Percentiles rank a stretch among this genome's conserved stretches.
Evolutionary conservation across 1,140 invertebrate genomes (phyloP).

Genomic region (Diachasmimorpha longicaudata): DNA sequence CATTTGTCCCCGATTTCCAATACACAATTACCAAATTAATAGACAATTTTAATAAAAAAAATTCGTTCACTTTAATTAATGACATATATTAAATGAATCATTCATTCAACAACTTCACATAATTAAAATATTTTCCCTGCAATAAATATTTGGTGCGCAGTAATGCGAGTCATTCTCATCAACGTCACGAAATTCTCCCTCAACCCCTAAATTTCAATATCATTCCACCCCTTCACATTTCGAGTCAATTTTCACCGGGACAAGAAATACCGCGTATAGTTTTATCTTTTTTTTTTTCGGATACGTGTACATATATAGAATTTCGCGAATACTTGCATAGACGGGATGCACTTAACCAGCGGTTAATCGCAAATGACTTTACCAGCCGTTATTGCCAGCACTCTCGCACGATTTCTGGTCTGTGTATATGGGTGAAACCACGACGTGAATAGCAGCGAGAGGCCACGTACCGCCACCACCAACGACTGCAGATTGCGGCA

Average conservation of each 20-base stretch:
- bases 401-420: not conserved
- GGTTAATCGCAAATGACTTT: slow-evolving; percentile 9
- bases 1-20: no score
- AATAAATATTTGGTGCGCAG: no score
- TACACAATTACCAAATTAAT: no score
- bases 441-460: not conserved
- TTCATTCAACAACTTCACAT: no score
- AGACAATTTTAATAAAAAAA: no score
- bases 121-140: no score
- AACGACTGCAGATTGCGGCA: slow-evolving; percentile 10
- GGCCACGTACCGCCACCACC: not conserved
- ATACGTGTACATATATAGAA: not conserved
- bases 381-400: slow-evolving; percentile 6
- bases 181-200: no score
- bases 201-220: no score
- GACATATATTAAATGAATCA: no score
- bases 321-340: not conserved
- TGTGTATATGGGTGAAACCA: not conserved
- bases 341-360: not conserved
- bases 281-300: not conserved
- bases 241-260: not conserved
- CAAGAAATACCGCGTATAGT: not conserved
- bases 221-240: no score
- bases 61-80: no score
- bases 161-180: no score